These are phyloP conservation scores for Eudiplozoon nipponicum DNA, from an alignment of 2,888 invertebrate species.

Conservation along the genomic window DNA sequence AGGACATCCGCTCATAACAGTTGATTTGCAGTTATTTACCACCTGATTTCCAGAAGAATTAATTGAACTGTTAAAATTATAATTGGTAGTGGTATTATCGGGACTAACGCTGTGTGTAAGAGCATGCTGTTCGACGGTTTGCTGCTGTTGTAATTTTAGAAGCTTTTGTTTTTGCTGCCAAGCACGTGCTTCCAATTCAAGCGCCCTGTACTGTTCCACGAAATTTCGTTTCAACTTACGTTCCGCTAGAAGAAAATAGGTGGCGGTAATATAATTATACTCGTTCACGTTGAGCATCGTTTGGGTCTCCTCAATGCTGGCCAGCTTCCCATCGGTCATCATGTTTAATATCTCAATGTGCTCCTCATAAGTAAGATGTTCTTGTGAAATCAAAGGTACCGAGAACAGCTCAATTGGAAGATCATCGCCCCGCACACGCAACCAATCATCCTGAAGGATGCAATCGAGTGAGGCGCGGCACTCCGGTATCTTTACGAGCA, in stretches of 20 bases:
- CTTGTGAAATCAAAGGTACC: conserved; percentile 46
- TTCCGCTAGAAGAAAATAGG: conserved; percentile 77
- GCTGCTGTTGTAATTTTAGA: too few species aligned
- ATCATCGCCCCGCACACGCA: conserved; percentile 20
- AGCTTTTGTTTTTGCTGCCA: background rate
- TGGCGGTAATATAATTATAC: conserved; percentile 88
- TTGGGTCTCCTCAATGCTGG: conserved; percentile 61
- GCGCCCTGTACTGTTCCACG: background rate
- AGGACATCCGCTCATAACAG: background rate
- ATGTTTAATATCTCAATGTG: conserved; percentile 60
- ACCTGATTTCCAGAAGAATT: background rate
- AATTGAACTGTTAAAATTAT: background rate
- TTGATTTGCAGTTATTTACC: background rate
- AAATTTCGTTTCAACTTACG: conserved; percentile 35
- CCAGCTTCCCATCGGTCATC: conserved; percentile 77
- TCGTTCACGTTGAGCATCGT: conserved; percentile 67
- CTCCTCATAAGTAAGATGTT: conserved; percentile 62
- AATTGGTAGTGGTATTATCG: background rate
- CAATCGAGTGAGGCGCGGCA: conserved; percentile 54
- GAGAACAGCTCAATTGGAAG: conserved; percentile 17
- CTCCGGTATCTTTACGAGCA: conserved; percentile 69
- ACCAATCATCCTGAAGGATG: conserved; percentile 55
- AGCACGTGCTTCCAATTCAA: background rate
- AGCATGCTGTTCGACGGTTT: too few species aligned
- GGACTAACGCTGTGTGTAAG: too few species aligned